Conservation (phyloP, 2,113 vertebrate genomes). For the Thryonomys swinderianus region DNA sequence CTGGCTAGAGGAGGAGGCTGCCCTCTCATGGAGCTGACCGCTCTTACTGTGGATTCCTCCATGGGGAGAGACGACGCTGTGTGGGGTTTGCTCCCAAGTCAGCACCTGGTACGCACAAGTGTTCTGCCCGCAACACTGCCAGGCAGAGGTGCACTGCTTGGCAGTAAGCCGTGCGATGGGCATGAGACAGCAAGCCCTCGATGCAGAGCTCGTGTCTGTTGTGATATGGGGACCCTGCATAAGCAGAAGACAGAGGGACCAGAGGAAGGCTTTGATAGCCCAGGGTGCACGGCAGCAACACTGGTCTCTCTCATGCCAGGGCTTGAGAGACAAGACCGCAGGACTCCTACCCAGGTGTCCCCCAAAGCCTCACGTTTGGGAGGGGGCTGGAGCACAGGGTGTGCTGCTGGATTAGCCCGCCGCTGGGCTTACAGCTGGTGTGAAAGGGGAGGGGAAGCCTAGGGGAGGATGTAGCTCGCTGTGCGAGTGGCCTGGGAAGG, state of each 20-base stretch:
- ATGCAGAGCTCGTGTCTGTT: too few relatives aligned
- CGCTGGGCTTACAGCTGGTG: background rate
- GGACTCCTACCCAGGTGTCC: background rate
- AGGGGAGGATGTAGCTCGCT: background rate
- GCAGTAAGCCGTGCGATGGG: accelerated
- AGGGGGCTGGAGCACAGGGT: background rate
- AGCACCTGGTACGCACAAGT: too few relatives aligned
- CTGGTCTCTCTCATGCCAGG: background rate
- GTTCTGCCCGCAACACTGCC: background rate
- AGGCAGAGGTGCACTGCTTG: background rate
- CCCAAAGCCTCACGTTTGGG: background rate
- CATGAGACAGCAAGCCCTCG: background rate
- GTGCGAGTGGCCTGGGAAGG: background rate
- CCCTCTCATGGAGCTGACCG: background rate
- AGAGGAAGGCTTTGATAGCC: too few relatives aligned
- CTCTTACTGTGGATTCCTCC: background rate
- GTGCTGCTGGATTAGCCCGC: background rate
- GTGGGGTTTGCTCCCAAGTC: background rate
- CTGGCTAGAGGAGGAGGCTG: background rate
- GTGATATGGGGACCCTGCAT: too few relatives aligned
- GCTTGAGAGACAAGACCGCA: background rate
- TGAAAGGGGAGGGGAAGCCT: background rate
- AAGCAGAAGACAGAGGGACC: background rate
- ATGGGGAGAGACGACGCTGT: background rate
- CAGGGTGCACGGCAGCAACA: background rate